Evolutionary conservation across 2,888 invertebrate species (phyloP).

Genomic region (Melanchra persicariae): DNA sequence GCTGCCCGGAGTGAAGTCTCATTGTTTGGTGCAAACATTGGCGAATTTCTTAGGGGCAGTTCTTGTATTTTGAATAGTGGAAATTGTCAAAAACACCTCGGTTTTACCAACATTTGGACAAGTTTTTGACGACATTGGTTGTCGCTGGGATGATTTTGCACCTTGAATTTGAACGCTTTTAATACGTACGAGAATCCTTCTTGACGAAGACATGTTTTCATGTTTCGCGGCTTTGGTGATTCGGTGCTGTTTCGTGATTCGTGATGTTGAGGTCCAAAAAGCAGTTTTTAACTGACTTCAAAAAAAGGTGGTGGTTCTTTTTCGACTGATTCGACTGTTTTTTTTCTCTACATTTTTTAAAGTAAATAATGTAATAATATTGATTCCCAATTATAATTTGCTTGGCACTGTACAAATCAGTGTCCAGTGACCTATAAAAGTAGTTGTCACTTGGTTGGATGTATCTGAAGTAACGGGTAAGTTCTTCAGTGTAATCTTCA

Average conservation of each 20-base stretch:
- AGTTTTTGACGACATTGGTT: too few species aligned
- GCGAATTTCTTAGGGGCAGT: slow-evolving; percentile 19
- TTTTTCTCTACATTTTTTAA: too few species aligned
- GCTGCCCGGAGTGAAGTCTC: slow-evolving; percentile 85
- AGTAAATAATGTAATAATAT: not conserved
- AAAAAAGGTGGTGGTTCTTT: too few species aligned
- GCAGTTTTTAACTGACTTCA: too few species aligned
- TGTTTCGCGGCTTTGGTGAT: slow-evolving; percentile 2
- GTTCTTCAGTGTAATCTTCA: not conserved
- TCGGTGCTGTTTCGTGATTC: not conserved
- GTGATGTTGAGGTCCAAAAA: not conserved
- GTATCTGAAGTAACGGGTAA: not conserved
- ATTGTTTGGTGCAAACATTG: slow-evolving; percentile 81
- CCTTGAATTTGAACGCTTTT: too few species aligned
- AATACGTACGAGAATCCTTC: not conserved
- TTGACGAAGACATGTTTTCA: slow-evolving; percentile 4
- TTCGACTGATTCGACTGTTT: too few species aligned
- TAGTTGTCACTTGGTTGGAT: not conserved
- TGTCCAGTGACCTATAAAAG: not conserved
- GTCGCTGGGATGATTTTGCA: too few species aligned
- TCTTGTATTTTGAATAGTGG: too few species aligned
- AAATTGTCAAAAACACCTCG: too few species aligned
- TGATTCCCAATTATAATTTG: not conserved
- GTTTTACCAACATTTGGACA: too few species aligned
- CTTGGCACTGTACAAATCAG: too few species aligned